These are phyloP conservation scores for Natrix natrix DNA, from an alignment of 2,797 vertebrate species.

Conservation along the genomic window DNA sequence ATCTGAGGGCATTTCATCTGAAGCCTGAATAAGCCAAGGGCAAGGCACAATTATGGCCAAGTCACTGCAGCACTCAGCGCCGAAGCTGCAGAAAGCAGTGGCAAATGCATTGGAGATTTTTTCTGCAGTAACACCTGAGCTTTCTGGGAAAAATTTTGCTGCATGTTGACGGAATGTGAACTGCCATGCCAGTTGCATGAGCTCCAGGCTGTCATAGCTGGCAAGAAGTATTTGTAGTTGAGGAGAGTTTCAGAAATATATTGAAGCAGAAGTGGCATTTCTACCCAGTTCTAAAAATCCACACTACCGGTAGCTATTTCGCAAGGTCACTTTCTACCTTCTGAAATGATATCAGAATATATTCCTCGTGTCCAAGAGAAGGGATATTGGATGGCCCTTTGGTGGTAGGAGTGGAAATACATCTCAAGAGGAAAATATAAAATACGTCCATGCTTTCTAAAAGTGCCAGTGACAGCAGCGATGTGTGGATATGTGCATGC, in stretches of 20 bases:
- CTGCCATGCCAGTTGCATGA: not conserved
- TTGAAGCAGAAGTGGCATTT: not conserved
- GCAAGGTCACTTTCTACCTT: not conserved
- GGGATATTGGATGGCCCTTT: not conserved
- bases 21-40: not conserved
- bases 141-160: not conserved
- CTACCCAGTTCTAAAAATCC: not conserved
- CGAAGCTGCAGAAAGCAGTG: not conserved
- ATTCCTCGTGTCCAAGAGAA: not conserved
- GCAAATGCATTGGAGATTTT: not conserved
- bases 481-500: not conserved
- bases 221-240: not conserved
- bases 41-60: not conserved
- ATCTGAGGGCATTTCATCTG: not conserved
- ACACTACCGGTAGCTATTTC: not conserved
- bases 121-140: not conserved
- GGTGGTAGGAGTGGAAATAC: not conserved
- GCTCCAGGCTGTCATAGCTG: not conserved
- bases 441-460: not conserved
- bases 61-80: not conserved
- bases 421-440: not conserved
- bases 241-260: not conserved
- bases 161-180: not conserved
- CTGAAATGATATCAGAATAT: not conserved
- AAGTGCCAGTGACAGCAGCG: not conserved